Evolutionary conservation across 2,797 vertebrate genomes (phyloP).

Genomic region (Aldrovandia affinis): DNA sequence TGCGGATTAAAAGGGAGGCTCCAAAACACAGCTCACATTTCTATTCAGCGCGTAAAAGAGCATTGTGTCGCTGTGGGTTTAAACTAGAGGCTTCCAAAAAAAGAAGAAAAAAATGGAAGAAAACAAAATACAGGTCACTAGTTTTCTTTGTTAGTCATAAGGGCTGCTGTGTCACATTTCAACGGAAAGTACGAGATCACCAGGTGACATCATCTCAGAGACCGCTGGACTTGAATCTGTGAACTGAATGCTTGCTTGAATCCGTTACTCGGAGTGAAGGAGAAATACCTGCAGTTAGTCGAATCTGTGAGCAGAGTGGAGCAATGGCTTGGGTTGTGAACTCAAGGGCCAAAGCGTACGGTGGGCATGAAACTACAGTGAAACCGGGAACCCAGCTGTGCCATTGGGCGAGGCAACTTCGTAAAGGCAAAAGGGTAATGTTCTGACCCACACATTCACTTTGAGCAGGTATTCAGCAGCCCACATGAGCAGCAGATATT

Average conservation of each 20-base stretch:
- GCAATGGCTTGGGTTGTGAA: background rate
- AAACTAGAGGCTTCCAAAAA: background rate
- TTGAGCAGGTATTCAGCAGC: background rate
- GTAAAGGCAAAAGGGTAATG: background rate
- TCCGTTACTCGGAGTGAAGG: background rate
- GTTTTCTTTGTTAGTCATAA: background rate
- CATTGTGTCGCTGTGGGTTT: background rate
- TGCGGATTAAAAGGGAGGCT: background rate
- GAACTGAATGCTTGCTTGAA: background rate
- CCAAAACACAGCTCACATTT: background rate
- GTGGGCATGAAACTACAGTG: background rate
- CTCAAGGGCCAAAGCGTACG: background rate
- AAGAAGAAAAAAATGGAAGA: background rate
- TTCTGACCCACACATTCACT: background rate
- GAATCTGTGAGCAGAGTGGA: background rate
- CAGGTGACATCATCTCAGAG: background rate
- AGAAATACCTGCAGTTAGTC: background rate
- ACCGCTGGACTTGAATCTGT: background rate
- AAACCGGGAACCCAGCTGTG: too few species aligned
- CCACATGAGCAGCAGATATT: background rate
- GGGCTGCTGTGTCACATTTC: background rate
- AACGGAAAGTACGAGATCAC: background rate
- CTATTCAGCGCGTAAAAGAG: constrained; percentile 6
- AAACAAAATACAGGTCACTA: background rate
- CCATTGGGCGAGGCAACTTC: background rate